These are phyloP conservation scores for Parazoanthus swiftii DNA, from an alignment of 92 coral and sea anemone genomes.

Conservation along the genomic window DNA sequence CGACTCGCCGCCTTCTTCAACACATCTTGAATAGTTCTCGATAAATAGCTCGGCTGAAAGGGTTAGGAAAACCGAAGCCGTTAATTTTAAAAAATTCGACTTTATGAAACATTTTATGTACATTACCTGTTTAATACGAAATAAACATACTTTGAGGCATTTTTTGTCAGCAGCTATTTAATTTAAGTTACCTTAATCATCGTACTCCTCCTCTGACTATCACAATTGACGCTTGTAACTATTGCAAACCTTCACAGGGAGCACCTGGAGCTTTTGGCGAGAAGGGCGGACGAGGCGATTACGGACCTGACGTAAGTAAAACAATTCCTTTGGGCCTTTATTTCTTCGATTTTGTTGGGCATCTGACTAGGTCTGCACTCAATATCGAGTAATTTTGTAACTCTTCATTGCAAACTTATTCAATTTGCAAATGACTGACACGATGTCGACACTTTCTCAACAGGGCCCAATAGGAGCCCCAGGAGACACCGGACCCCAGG, in stretches of 20 bases:
- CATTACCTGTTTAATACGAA: no score
- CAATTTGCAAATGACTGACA: not conserved
- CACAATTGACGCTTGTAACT: no score
- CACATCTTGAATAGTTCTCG: no score
- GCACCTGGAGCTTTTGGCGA: not conserved
- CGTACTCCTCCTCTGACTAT: no score
- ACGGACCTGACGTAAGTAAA: not conserved
- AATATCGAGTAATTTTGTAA: not conserved
- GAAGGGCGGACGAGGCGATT: not conserved
- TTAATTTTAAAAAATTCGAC: no score
- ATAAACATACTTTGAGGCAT: no score
- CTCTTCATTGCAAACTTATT: not conserved
- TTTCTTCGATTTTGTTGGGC: not conserved
- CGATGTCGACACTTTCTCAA: not conserved
- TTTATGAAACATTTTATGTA: no score
- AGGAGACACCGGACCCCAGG: slow-evolving; percentile 7
- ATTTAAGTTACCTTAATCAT: no score
- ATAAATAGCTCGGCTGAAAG: no score
- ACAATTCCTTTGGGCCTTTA: not conserved
- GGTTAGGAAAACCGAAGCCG: no score
- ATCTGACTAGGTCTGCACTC: not conserved
- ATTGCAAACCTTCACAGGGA: not conserved
- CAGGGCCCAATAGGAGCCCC: slow-evolving; percentile 3
- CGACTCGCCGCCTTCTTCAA: no score
- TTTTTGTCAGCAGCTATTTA: no score